Conservation (phyloP, 2,113 vertebrate genomes). For the Erythrolamprus reginae region DNA sequence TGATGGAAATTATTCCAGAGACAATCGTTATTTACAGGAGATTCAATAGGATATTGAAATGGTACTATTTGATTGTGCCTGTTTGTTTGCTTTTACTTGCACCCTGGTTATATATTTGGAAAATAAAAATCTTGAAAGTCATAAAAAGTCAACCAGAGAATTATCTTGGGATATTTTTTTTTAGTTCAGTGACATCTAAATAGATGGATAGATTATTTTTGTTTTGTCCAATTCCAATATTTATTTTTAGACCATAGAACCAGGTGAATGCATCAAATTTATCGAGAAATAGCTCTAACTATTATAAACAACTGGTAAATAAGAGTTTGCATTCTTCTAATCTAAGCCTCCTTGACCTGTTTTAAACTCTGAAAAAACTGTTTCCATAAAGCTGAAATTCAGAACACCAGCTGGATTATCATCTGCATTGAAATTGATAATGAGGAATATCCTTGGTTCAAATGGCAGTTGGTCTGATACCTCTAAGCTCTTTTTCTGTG, state of each 20-base stretch:
- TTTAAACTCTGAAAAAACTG: not conserved
- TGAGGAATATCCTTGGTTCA: not conserved
- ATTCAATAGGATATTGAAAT: not conserved
- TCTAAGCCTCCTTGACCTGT: not conserved
- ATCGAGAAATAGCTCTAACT: not conserved
- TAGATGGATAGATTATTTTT: not conserved
- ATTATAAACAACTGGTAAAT: not conserved
- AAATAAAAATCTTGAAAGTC: not conserved
- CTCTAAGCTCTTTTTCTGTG: not conserved
- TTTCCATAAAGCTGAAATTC: not conserved
- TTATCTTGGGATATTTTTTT: not conserved
- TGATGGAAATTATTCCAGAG: not conserved
- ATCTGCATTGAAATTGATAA: not conserved
- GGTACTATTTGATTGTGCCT: too few species aligned
- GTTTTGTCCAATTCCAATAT: not conserved
- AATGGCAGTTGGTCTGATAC: not conserved
- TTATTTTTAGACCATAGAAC: not conserved
- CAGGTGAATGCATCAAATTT: not conserved
- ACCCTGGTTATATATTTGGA: not conserved
- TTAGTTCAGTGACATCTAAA: not conserved
- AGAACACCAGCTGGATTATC: not conserved
- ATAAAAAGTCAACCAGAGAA: not conserved
- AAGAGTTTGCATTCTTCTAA: not conserved
- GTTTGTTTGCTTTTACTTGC: not conserved
- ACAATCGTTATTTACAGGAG: not conserved